Base-by-base conservation (phyloP, 2,797 vertebrate genomes). In the Xerus rutilus region DNA sequence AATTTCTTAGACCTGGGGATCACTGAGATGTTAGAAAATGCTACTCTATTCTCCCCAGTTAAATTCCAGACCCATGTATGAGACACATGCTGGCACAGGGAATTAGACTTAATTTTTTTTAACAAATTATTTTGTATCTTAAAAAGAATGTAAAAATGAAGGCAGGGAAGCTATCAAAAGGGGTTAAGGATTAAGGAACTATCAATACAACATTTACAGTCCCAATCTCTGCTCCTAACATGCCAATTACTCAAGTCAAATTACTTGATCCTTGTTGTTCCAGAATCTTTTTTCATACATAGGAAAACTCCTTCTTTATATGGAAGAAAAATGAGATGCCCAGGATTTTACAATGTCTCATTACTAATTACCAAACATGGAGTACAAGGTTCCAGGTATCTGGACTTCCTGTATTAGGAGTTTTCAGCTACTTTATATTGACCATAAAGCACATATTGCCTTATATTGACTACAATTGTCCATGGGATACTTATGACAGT, bases 91-190 rank as follows among this genome's bases (percentile, higher is more conserved):
- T 93, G n/a, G 28, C 10, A 18, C 11, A 86, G 57, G 52, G 49
- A 28, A 76, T 76, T 74, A 35, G 39, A 83, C 20, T 89, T 81
- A 83, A 59, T 54, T 18, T 57, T 83, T 86, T 95, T 77, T 17
- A 39, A 43, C 32, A 39, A 49, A 57, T 64, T 94, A 84, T 76
- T 90, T 73, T 87, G n/a, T 49, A 39, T 82, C 32, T 93, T 87
- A 5, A 78, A 76, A 67, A 67, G 52, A 82, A 49, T 32, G 7
- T 67, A 45, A 87, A 97, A 85, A 72, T 45, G 32, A 92, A 95
- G 39, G 4, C n/a, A 90, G 78, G 32, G 62, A 84, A 92, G 69
- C 49, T 45, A 25, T 28, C 35, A 59, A 87, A 78, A 76, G 76
- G 20, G 17, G 15, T 8, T 52, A n/a, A 39, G 28, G 17, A 15